phyloP scores from a whole-genome alignment of 37 sponge, comb jelly and placozoan genomes.

The Amphimedon queenslandica region DNA sequence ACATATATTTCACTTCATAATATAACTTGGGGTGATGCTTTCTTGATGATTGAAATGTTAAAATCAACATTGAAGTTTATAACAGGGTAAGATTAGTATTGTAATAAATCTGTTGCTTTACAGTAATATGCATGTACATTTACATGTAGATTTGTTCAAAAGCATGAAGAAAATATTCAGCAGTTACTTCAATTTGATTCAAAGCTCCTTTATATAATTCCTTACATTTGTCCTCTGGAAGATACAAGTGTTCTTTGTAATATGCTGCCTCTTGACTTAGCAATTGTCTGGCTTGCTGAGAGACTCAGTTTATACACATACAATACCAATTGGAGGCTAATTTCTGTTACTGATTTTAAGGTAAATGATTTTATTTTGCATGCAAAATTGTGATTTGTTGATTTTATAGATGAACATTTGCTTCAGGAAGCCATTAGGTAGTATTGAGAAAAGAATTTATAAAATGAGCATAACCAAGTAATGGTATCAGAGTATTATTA shows the following conservation, averaged over 20 bases:
- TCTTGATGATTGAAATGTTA: not conserved
- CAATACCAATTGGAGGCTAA: not conserved
- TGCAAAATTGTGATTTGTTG: too few species aligned
- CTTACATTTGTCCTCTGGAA: constrained; percentile 26
- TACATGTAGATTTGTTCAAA: constrained; percentile 8
- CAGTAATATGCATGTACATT: too few species aligned
- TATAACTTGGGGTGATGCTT: not conserved
- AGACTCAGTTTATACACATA: not conserved
- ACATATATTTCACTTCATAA: not conserved
- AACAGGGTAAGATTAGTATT: not conserved
- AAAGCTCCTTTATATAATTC: constrained; percentile 1
- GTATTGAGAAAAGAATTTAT: too few species aligned
- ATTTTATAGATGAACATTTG: too few species aligned
- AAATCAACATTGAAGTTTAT: not conserved
- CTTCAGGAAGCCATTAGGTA: too few species aligned
- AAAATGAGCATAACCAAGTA: too few species aligned
- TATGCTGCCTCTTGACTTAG: not conserved
- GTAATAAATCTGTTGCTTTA: too few species aligned
- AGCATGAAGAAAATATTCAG: not conserved
- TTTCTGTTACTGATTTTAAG: not conserved
- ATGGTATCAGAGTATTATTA: too few species aligned
- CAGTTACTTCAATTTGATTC: constrained; percentile 16
- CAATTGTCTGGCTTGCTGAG: constrained; percentile 11
- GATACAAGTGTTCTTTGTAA: constrained; percentile 4
- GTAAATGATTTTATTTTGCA: too few species aligned